phyloP scores from a whole-genome alignment of 2,888 invertebrate species.

The Alviniconcha strummeri region DNA sequence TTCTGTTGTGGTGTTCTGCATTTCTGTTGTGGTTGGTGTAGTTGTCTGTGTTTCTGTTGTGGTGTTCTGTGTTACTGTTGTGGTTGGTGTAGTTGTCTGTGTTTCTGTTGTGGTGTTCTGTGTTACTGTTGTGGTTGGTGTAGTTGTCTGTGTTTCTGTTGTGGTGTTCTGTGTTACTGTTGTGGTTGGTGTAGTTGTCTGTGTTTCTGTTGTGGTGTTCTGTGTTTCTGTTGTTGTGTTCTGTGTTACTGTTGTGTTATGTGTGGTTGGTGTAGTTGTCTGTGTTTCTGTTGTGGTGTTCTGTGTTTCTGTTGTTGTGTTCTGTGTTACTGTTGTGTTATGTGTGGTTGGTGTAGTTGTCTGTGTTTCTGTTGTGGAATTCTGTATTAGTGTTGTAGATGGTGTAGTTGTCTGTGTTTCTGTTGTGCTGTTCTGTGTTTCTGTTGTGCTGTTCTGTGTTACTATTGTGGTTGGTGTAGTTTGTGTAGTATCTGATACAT shows the following conservation, averaged over 20 bases:
- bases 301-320: not conserved
- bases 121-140: slow-evolving; percentile 14
- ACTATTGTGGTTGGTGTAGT: slow-evolving; percentile 9
- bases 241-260: no score
- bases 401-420: no score
- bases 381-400: no score
- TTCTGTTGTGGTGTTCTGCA: no score
- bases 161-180: slow-evolving; percentile 25
- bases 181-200: not conserved
- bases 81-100: not conserved
- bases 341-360: no score
- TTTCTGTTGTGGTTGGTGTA: no score
- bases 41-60: no score
- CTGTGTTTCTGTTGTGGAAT: no score
- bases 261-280: slow-evolving; percentile 7
- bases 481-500: not conserved
- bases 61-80: no score
- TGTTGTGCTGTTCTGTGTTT: not conserved
- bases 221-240: slow-evolving; percentile 20
- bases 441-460: not conserved
- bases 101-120: not conserved
- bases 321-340: not conserved
- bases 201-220: slow-evolving; percentile 23
- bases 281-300: slow-evolving; percentile 15
- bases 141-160: slow-evolving; percentile 14